Base-by-base conservation (phyloP, 2,888 invertebrate species). In the Oeneis ivallda region DNA sequence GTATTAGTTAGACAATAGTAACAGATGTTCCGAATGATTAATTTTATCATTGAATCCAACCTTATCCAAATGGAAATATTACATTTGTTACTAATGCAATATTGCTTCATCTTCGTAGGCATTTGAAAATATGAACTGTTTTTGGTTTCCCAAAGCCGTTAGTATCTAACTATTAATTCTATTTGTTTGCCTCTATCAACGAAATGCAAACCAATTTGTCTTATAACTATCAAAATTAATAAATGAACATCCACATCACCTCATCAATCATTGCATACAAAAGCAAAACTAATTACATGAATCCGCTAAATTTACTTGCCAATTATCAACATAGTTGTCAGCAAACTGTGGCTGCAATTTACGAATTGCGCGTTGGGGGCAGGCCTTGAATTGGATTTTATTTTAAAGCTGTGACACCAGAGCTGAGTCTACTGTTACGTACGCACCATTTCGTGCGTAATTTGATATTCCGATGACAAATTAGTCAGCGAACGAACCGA, bases 391-490 rank as follows among this genome's bases (percentile, higher is more conserved):
- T 88, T 85, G 80, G 85, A 88, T 87, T 87, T 84, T 86, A 80
- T 86, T 90, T 89, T 84, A 83, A 87, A 88, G 83, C 79, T 77
- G 75, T 78, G 83, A 79, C 83, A 84, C 84, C 77, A 77, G 78
- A 82, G 79, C 80, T 72, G 81, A 79, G 83, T 85, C 77, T 89
- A 84, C 84, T 79, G 87, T 87, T 86, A 84, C 89, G 84, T 86
- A 83, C 89, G 84, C 83, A 85, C 86, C 85, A 87, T 89, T 91
- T 88, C 85, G 82, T 81, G 83, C 83, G 89, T 90, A 88, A 91
- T 90, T 91, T 87, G 89, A 91, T 91, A 90, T 89, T 87, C 85
- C 83, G 83, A 85, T 91, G 90, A 90, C 89, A 90, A 91, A 91
- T 91, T 90, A 88, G 88, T 86, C 83, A 79, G 79, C 81, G 80